Base-by-base conservation (phyloP, 2,797 vertebrate species). In the Steatocranus sp. region DNA sequence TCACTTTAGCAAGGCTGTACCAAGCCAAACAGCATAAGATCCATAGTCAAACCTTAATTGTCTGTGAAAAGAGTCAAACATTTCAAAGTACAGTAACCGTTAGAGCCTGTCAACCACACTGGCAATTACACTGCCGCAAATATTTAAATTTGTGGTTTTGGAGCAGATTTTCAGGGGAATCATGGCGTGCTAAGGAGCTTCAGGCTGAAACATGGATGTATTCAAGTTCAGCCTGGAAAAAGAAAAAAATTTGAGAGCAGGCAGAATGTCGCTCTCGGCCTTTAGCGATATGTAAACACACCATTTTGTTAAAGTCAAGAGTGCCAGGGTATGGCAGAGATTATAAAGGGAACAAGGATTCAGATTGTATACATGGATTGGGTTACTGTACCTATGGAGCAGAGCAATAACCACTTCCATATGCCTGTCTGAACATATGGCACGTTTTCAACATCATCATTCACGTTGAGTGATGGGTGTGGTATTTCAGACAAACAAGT, bases 101-200 rank as follows among this genome's bases (percentile, higher is more conserved):
- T 86, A 90, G 82, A 90, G 91, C 87, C 89, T 91, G 91, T 93
- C 89, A 87, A 89, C 91, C 93, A 87, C 88, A 86, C 82, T 91
- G 85, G 86, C 91, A 94, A 92, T 94, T 94, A 93, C 89, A 80
- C 70, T 77, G 43, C 94, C 93, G 3, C 95, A 95, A 94, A 94
- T 94, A 95, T 95, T 95, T 91, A 88, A 93, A 94, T 94, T 86
- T 94, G 93, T 91, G 95, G 94, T 89, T 93, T 88, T 86, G 86
- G 85, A 93, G 88, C 34, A 1, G 61, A 85, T 81, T 89, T 89
- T 86, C 51, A 58, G 78, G 79, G 66, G 89, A 93, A 86, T 82
- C 89, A 34, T 89, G 87, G 93, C 90, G 89, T 83, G 88, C 92
- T 91, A 85, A 93, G 91, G 85, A 87, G 87, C 84, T 84, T 68